Conservation (phyloP, 2,888 invertebrate species). For the Agrochola litura region DNA sequence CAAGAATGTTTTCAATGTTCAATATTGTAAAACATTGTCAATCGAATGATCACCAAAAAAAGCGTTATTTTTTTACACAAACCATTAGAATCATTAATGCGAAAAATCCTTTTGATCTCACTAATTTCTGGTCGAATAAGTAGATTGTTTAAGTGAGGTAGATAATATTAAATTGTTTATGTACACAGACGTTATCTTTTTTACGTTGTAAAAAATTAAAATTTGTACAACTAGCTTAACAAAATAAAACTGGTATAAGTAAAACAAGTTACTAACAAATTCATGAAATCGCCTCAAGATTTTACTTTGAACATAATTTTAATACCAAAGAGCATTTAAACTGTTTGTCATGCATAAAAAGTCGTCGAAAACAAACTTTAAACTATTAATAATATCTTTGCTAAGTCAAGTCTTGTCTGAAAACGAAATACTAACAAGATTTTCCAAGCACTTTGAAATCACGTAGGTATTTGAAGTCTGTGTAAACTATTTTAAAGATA, state of each 20-base stretch:
- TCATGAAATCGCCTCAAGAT: not conserved
- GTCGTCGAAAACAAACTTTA: constrained; percentile 12
- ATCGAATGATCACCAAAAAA: constrained; percentile 9
- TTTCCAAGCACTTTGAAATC: constrained; percentile 51
- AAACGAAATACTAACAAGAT: constrained; percentile 51
- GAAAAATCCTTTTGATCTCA: not conserved
- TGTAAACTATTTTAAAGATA: constrained; percentile 38
- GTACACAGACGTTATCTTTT: not conserved
- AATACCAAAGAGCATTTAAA: constrained; percentile 22
- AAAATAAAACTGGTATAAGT: constrained; percentile 5
- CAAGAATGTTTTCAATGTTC: constrained; percentile 51
- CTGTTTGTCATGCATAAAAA: constrained; percentile 24
- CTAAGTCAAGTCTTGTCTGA: constrained; percentile 34
- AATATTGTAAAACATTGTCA: constrained; percentile 38
- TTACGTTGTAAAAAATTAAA: not conserved
- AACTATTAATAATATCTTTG: constrained; percentile 30
- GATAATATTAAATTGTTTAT: not conserved
- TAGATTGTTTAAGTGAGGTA: not conserved
- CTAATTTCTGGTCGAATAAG: not conserved
- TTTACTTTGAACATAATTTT: constrained; percentile 23
- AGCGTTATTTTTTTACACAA: not conserved
- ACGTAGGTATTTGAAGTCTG: constrained; percentile 38
- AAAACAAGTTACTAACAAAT: constrained; percentile 1
- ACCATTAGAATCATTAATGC: not conserved
- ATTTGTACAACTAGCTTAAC: not conserved